These are phyloP conservation scores for Daktulosphaira vitifoliae DNA, from an alignment of 1,140 invertebrate genomes.

Conservation along the genomic window DNA sequence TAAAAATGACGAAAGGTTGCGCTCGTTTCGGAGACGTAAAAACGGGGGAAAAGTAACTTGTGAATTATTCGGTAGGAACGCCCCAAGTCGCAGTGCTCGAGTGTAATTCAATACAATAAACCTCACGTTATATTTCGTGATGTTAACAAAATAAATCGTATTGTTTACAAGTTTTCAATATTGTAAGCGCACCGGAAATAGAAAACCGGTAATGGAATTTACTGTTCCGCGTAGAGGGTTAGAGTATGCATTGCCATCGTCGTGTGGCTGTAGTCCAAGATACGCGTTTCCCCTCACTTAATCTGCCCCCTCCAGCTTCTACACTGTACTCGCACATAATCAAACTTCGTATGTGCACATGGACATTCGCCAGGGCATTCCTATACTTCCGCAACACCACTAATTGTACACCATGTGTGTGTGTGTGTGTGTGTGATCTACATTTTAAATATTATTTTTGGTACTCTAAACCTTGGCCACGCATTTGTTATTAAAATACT, in stretches of 20 bases:
- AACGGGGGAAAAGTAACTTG: no score
- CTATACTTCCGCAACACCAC: conserved; percentile 18
- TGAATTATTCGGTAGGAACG: no score
- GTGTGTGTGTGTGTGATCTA: conserved; percentile 1
- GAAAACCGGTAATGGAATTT: conserved; percentile 26
- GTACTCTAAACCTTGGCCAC: conserved; percentile 8
- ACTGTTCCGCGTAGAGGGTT: not conserved
- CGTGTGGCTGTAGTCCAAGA: conserved; percentile 18
- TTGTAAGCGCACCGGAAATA: conserved; percentile 8
- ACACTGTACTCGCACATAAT: not conserved
- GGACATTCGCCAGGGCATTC: conserved; percentile 14
- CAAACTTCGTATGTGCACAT: not conserved
- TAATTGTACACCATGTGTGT: no score
- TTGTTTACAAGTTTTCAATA: no score
- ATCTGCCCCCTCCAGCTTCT: not conserved
- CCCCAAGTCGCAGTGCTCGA: no score
- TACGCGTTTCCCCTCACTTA: not conserved
- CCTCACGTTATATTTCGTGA: no score
- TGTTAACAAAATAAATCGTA: no score
- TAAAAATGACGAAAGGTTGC: no score
- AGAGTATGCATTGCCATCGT: not conserved
- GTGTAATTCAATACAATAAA: no score
- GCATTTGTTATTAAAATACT: no score
- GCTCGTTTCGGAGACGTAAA: no score
- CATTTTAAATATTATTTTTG: conserved; percentile 25